phyloP scores from a whole-genome alignment of 2,797 vertebrate species.

The Echeneis naucrates region DNA sequence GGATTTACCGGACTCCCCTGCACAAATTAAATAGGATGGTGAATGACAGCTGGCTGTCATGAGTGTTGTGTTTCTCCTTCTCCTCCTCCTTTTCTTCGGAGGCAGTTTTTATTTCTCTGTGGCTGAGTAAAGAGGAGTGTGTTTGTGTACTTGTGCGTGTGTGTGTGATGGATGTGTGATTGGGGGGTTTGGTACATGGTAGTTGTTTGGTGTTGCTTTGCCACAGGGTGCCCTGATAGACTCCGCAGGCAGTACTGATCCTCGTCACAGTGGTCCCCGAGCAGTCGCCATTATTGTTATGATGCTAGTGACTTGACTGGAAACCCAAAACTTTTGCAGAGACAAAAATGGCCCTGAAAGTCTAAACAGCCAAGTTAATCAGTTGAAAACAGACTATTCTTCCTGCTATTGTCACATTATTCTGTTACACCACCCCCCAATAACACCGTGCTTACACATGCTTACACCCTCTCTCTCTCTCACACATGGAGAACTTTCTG shows the following conservation, averaged over 20 bases:
- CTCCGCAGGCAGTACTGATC: slow-evolving; percentile 54
- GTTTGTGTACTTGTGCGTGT: background rate
- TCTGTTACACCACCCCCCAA: background rate
- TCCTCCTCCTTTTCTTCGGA: slow-evolving; percentile 43
- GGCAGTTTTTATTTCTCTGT: slow-evolving; percentile 37
- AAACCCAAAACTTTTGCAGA: slow-evolving; percentile 32
- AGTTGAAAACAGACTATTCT: slow-evolving; percentile 19
- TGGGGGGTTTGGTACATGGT: slow-evolving; percentile 2
- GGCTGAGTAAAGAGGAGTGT: slow-evolving; percentile 20
- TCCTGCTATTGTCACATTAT: background rate
- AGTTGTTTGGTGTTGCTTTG: slow-evolving; percentile 40
- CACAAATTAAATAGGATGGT: slow-evolving; percentile 85
- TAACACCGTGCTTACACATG: too few relatives aligned
- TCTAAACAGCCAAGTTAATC: slow-evolving; percentile 40
- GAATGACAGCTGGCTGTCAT: slow-evolving; percentile 91
- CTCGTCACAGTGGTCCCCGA: slow-evolving; percentile 33
- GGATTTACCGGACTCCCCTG: slow-evolving; percentile 76
- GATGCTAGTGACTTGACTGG: slow-evolving; percentile 35
- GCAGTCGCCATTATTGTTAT: slow-evolving; percentile 44
- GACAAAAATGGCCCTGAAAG: slow-evolving; percentile 21
- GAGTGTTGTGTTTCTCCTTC: slow-evolving; percentile 44
- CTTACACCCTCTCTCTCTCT: too few relatives aligned
- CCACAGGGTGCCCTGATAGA: slow-evolving; percentile 48
- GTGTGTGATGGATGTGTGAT: slow-evolving; percentile 21
- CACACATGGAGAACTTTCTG: slow-evolving; percentile 7